Percentiles rank a stretch among this genome's conserved stretches.
phyloP scores from a whole-genome alignment of 2,113 vertebrate genomes.

The Otis tarda region DNA sequence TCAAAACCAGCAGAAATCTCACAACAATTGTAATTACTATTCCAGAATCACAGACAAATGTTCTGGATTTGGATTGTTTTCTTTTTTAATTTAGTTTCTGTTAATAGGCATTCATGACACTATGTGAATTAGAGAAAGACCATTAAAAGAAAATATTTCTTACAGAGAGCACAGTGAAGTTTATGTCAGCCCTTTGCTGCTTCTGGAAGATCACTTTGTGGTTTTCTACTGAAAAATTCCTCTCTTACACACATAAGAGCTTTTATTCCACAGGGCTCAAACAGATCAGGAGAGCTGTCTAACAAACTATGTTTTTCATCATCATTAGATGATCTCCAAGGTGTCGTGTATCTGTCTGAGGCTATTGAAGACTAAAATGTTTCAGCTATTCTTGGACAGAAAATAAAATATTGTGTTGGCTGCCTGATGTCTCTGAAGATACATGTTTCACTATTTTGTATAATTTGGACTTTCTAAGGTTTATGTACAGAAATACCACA shows the following conservation, averaged over 20 bases:
- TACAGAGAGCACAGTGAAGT: neutral
- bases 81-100: neutral
- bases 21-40: neutral
- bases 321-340: constrained; percentile 29
- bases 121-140: neutral
- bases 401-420: neutral
- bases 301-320: neutral
- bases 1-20: neutral
- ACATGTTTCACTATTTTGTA: neutral
- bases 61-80: neutral
- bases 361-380: neutral
- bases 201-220: neutral
- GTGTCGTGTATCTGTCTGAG: neutral
- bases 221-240: neutral
- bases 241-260: neutral
- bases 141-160: neutral
- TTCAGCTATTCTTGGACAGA: neutral
- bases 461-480: neutral
- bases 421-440: neutral
- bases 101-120: neutral
- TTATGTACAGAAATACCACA: neutral
- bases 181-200: neutral
- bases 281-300: neutral
- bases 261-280: neutral
- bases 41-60: neutral